Evolutionary conservation across 2,888 invertebrate genomes (phyloP).

Genomic region (Drosophila picticornis): DNA sequence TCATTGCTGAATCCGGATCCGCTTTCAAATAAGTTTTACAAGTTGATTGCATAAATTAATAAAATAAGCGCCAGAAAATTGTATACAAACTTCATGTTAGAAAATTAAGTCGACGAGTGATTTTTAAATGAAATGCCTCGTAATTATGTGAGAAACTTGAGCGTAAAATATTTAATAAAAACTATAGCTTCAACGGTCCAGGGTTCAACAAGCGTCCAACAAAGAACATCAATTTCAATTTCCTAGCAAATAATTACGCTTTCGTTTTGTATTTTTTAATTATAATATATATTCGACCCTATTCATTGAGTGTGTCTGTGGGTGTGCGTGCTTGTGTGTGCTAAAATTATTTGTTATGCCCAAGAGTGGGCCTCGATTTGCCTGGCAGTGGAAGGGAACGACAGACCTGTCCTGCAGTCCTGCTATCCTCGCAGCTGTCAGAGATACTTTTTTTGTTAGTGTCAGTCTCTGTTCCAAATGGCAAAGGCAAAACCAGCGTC

Average conservation of each 20-base stretch:
- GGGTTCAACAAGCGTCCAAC: conserved; percentile 21
- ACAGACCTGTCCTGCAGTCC: conserved; percentile 20
- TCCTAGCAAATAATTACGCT: conserved; percentile 66
- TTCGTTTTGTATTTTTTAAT: conserved; percentile 61
- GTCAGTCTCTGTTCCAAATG: conserved; percentile 62
- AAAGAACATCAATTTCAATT: conserved; percentile 66
- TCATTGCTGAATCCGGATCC: too few relatives aligned
- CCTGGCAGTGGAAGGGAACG: conserved; percentile 37
- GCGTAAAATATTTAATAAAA: conserved; percentile 1
- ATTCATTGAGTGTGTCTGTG: conserved; percentile 30
- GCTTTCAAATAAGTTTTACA: not conserved
- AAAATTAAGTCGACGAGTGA: not conserved
- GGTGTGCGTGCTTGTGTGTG: conserved; percentile 7
- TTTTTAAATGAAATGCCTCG: not conserved
- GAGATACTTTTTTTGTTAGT: conserved; percentile 34
- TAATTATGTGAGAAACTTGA: conserved; percentile 21
- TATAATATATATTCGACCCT: conserved; percentile 61
- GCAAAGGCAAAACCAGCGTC: conserved; percentile 76
- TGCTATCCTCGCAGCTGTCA: conserved; percentile 41
- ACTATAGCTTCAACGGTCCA: conserved; percentile 14
- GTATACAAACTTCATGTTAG: not conserved
- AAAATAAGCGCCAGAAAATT: not conserved
- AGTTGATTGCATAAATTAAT: not conserved
- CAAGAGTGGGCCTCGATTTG: conserved; percentile 29
- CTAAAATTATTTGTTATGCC: conserved; percentile 16